phyloP scores from a whole-genome alignment of 2,113 vertebrate genomes.

The Apeltes quadracus region DNA sequence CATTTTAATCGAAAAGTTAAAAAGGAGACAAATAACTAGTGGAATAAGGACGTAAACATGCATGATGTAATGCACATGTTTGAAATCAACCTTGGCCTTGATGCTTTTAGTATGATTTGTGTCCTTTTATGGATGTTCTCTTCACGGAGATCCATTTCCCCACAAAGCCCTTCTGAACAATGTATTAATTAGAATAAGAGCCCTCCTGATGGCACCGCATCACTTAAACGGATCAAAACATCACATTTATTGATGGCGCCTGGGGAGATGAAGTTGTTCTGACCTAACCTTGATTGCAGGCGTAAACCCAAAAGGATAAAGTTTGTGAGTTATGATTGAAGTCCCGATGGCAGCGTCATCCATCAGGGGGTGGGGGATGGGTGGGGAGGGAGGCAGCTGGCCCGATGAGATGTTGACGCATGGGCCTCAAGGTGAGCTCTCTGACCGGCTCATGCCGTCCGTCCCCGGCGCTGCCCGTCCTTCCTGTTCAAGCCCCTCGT shows the following conservation, averaged over 20 bases:
- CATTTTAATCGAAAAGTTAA: background rate
- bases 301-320: slow-evolving; percentile 24
- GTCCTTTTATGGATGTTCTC: slow-evolving; percentile 70
- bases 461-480: too few species aligned
- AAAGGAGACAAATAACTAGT: background rate
- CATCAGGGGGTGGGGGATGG: slow-evolving; percentile 15
- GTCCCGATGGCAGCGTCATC: slow-evolving; percentile 23
- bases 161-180: slow-evolving; percentile 73
- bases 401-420: slow-evolving; percentile 7
- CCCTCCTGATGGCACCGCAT: slow-evolving; percentile 55
- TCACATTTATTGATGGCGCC: slow-evolving; percentile 68
- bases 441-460: background rate
- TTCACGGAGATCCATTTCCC: slow-evolving; percentile 71
- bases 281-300: slow-evolving; percentile 50
- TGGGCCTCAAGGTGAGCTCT: background rate
- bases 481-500: slow-evolving; percentile 5
- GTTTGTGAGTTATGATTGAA: slow-evolving; percentile 61
- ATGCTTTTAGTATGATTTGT: slow-evolving; percentile 80
- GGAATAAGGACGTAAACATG: slow-evolving; percentile 5
- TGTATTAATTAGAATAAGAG: slow-evolving; percentile 82
- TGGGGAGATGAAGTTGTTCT: slow-evolving; percentile 53
- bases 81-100: slow-evolving; percentile 53
- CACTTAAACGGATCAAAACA: slow-evolving; percentile 69
- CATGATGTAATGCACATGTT: slow-evolving; percentile 4
- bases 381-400: too few species aligned